Evolutionary conservation across 1,140 invertebrate species (phyloP), one percentile per base, ranked within the genome.

Genomic region (Vanessa atalanta): DNA sequence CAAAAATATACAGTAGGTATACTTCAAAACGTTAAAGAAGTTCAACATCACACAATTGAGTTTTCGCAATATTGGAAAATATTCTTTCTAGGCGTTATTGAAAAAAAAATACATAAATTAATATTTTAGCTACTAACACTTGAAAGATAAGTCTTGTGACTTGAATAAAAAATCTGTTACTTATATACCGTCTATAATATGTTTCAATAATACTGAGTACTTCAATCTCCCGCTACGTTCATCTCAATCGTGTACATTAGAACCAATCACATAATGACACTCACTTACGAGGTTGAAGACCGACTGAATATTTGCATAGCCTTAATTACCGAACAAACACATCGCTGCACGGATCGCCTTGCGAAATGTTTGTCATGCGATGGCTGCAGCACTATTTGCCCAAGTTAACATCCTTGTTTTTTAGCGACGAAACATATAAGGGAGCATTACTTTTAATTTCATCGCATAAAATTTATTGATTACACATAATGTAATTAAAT

Each of bases 291-390:
- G 82, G 87, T 87, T 90, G 82, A 86, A 82, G 84, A 88, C 85
- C 84, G 84, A 83, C 81, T 75, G 84, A 85, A 80, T 88, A 81
- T 88, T 88, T 87, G 80, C 65, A 69, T 86, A 88, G 83, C 88
- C 89, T 90, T 90, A 91, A 91, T 91, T 88, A 85, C 79, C 57
- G 66, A 72, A 78, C 85, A 91, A 90, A 91, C 73, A 91, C 73
- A 90, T 73, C 78, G 47, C 65, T 65, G 55, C 55, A 60, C 71
- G 73, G 75, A 72, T 76, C 78, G 70, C 72, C 79, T 89, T 90
- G 85, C 88, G 83, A 90, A 88, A 89, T 85, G 78, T 89, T 89
- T 87, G 81, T 55, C 51, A 37, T 69, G 47, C 26, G 23, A 57
- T 47, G 57, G 37, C 77, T 60, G 68, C 57, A 70, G 68, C 57